These are phyloP conservation scores for Uloborus plumipes DNA, from an alignment of 2,888 invertebrate genomes.

Conservation along the genomic window DNA sequence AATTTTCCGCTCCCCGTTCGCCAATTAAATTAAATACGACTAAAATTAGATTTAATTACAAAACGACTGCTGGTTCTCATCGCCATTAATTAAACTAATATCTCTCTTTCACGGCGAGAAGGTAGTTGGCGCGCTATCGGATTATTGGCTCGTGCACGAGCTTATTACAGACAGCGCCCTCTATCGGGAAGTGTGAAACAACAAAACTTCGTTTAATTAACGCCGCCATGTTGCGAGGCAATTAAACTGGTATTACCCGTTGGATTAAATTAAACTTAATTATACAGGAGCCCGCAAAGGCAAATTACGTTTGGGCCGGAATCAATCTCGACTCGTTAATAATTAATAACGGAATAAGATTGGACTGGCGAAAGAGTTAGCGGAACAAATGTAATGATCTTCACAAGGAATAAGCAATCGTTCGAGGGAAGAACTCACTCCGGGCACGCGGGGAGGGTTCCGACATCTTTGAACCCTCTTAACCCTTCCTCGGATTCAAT, in stretches of 20 bases:
- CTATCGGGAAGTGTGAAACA: conserved; percentile 55
- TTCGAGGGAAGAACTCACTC: conserved; percentile 49
- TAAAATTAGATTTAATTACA: conserved; percentile 64
- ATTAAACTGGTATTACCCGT: conserved; percentile 63
- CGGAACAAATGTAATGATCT: conserved; percentile 58
- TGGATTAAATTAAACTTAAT: conserved; percentile 64
- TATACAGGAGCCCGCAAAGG: conserved; percentile 63
- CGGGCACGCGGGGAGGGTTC: conserved; percentile 4
- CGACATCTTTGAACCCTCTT: neutral
- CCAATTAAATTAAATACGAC: conserved; percentile 64
- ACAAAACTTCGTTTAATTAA: conserved; percentile 62
- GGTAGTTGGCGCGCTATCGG: conserved; percentile 50
- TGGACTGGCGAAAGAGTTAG: conserved; percentile 52
- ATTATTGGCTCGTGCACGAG: conserved; percentile 50
- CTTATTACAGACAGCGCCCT: conserved; percentile 45
- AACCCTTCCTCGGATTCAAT: neutral
- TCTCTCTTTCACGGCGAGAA: conserved; percentile 50
- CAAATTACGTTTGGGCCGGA: conserved; percentile 58
- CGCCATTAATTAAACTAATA: conserved; percentile 62
- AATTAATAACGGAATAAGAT: conserved; percentile 63
- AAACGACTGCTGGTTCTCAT: conserved; percentile 60
- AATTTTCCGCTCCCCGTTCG: conserved; percentile 50
- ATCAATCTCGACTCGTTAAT: conserved; percentile 64
- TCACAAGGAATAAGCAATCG: conserved; percentile 39
- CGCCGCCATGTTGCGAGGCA: conserved; percentile 62